These are phyloP conservation scores for Drosophila borealis DNA, from an alignment of 2,888 invertebrate genomes.

Conservation along the genomic window DNA sequence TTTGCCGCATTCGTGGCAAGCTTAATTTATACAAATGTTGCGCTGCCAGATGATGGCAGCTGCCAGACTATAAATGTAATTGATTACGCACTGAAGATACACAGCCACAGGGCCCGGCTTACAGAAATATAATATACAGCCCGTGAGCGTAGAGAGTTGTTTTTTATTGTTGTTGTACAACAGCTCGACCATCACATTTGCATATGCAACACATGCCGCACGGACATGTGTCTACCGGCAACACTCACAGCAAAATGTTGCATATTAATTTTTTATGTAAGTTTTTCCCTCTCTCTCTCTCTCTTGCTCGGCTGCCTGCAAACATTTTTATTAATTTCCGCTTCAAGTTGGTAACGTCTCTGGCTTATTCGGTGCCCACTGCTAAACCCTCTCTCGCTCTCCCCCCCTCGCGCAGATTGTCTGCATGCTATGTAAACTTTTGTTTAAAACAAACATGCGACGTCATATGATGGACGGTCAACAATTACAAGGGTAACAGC, in stretches of 20 bases:
- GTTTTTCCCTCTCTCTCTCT: constrained; percentile 14
- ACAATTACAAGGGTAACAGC: constrained; percentile 54
- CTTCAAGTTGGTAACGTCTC: constrained; percentile 54
- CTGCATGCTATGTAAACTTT: constrained; percentile 59
- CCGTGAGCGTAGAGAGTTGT: background rate
- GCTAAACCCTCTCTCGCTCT: background rate
- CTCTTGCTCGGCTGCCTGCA: constrained; percentile 15
- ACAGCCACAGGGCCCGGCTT: background rate
- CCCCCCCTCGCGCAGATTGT: background rate
- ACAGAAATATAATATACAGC: constrained; percentile 34
- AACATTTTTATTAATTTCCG: constrained; percentile 70
- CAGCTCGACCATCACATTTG: constrained; percentile 46
- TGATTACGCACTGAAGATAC: constrained; percentile 68
- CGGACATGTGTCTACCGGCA: constrained; percentile 49
- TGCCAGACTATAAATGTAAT: constrained; percentile 73
- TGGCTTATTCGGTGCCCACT: constrained; percentile 13
- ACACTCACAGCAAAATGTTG: constrained; percentile 66
- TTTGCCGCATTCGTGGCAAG: constrained; percentile 39
- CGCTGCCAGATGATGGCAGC: constrained; percentile 68
- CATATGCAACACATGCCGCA: constrained; percentile 63
- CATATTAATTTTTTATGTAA: constrained; percentile 70
- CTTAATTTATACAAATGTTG: constrained; percentile 79
- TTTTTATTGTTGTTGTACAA: constrained; percentile 13
- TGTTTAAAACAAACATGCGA: constrained; percentile 68
- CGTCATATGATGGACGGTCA: constrained; percentile 68